A percentile compares a stretch with the other conserved stretches of the same genome.
phyloP scores from a whole-genome alignment of 2,113 vertebrate species.

The Phrynosoma platyrhinos region DNA sequence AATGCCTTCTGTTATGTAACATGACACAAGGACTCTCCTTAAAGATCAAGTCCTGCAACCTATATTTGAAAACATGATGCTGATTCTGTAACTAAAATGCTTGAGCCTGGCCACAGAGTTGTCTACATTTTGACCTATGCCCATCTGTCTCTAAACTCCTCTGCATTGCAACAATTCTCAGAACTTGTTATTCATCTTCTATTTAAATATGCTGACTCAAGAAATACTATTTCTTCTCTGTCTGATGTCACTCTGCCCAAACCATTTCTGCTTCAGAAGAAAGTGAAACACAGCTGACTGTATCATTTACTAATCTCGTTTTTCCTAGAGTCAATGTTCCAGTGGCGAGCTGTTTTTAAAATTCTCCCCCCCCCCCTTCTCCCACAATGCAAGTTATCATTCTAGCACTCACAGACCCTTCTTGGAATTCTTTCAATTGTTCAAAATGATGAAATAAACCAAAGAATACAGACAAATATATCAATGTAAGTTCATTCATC shows the following conservation, averaged over 20 bases:
- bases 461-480: neutral
- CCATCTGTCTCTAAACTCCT: neutral
- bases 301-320: neutral
- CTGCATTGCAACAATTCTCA: neutral
- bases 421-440: constrained; percentile 9
- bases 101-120: neutral
- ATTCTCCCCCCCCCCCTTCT: neutral
- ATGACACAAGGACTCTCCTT: neutral
- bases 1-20: neutral
- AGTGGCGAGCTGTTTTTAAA: neutral
- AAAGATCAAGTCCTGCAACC: neutral
- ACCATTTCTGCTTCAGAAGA: neutral
- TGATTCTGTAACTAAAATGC: neutral
- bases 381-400: neutral
- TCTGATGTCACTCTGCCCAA: neutral
- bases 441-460: neutral
- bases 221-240: neutral
- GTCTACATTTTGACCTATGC: neutral
- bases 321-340: neutral
- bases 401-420: neutral
- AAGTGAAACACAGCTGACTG: neutral
- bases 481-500: neutral
- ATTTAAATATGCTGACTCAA: neutral
- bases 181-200: neutral
- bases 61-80: neutral